Conservation (phyloP, 2,888 invertebrate species). For the Caenorhabditis wallacei region DNA sequence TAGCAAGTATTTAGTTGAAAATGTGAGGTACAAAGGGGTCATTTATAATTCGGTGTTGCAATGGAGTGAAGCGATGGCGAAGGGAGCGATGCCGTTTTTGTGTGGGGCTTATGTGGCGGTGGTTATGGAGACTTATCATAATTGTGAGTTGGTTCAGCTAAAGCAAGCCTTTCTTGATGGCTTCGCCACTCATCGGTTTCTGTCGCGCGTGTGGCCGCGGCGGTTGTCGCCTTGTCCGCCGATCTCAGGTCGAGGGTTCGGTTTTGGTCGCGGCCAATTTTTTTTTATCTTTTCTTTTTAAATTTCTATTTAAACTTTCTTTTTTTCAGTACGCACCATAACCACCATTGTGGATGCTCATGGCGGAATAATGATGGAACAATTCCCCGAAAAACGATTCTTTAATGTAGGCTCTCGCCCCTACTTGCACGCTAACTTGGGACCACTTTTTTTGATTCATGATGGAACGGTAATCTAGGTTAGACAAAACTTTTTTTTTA, state of each 20-base stretch:
- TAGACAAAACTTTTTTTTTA: too few species aligned
- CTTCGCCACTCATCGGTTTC: too few species aligned
- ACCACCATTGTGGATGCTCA: not conserved
- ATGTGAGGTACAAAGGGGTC: not conserved
- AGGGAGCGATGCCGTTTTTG: slow-evolving; percentile 8
- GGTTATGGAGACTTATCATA: slow-evolving; percentile 1
- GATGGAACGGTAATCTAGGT: slow-evolving; percentile 37
- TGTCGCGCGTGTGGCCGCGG: too few species aligned
- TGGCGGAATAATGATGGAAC: slow-evolving; percentile 9
- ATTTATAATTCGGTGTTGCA: not conserved
- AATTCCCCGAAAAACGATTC: slow-evolving; percentile 15
- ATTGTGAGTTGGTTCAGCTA: slow-evolving; percentile 1
- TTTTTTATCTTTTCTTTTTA: too few species aligned
- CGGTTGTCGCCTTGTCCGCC: too few species aligned
- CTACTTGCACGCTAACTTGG: slow-evolving; percentile 30
- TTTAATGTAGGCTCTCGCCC: slow-evolving; percentile 24
- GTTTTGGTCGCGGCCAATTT: too few species aligned
- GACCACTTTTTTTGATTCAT: slow-evolving; percentile 39
- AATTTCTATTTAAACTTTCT: not conserved
- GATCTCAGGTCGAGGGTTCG: too few species aligned
- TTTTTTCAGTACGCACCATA: slow-evolving; percentile 13
- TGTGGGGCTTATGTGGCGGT: slow-evolving; percentile 1
- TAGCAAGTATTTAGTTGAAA: slow-evolving; percentile 5
- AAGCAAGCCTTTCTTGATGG: too few species aligned
- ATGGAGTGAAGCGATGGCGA: slow-evolving; percentile 14